Conservation (phyloP, 2,797 vertebrate genomes). For the Acrocephalus scirpaceus region DNA sequence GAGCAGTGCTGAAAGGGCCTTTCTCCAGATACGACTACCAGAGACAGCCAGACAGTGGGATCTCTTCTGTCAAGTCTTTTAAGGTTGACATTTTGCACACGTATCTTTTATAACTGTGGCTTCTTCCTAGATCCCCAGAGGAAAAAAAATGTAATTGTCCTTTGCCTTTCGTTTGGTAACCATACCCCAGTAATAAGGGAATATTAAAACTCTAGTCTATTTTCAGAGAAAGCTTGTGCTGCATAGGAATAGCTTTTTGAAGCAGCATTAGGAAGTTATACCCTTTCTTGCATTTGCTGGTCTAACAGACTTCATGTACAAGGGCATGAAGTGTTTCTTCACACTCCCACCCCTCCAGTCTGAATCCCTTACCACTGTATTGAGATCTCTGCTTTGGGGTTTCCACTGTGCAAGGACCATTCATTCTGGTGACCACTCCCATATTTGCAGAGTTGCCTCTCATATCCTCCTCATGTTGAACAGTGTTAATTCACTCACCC, state of each 20-base stretch:
- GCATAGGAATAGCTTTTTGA: not conserved
- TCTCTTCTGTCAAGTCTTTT: conserved; percentile 98
- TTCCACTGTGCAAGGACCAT: not conserved
- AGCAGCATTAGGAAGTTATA: not conserved
- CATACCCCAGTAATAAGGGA: not conserved
- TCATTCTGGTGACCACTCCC: not conserved
- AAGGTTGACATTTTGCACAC: conserved; percentile 79
- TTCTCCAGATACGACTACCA: conserved; percentile 99
- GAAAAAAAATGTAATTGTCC: not conserved
- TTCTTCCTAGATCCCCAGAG: not conserved
- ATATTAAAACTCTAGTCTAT: not conserved
- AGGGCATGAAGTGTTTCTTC: not conserved
- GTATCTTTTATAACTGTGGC: not conserved
- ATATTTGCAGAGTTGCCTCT: not conserved
- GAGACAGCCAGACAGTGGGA: conserved; percentile 96
- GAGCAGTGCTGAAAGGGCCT: conserved; percentile 91
- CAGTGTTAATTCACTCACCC: not conserved
- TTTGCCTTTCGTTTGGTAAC: not conserved
- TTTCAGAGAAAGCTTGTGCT: not conserved
- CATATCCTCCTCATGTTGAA: not conserved
- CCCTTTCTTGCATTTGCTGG: not conserved
- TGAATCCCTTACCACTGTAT: not conserved
- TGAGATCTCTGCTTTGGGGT: not conserved
- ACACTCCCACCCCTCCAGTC: not conserved
- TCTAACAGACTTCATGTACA: not conserved